Evolutionary conservation across 2,888 invertebrate genomes (phyloP).

Genomic region (Boloria selene): DNA sequence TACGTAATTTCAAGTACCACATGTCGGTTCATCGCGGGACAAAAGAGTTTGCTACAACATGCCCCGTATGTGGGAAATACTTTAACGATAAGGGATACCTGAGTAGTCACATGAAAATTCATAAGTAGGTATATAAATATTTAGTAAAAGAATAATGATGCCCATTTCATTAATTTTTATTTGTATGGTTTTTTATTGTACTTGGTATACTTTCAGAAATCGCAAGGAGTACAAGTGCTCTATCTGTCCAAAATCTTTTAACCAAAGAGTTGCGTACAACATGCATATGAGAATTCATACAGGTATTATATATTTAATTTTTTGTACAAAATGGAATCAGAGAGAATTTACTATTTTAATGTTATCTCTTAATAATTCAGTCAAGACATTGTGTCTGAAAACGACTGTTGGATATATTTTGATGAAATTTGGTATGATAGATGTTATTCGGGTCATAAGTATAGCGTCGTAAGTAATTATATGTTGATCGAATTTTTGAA

Average conservation of each 20-base stretch:
- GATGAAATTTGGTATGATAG: too few species aligned
- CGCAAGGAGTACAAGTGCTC: conserved; percentile 91
- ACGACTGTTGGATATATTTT: too few species aligned
- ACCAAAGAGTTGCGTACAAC: conserved; percentile 93
- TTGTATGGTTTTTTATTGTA: conserved; percentile 17
- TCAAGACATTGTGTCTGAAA: too few species aligned
- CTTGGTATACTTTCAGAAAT: conserved; percentile 74
- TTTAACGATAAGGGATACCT: conserved; percentile 93
- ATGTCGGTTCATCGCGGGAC: conserved; percentile 91
- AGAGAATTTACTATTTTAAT: too few species aligned
- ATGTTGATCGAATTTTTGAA: too few species aligned
- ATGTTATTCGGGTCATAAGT: too few species aligned
- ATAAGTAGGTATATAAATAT: conserved; percentile 79
- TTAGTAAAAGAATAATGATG: background rate
- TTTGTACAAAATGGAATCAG: background rate
- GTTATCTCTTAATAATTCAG: too few species aligned
- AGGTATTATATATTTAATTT: conserved; percentile 59
- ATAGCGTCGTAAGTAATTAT: too few species aligned
- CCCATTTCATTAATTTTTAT: conserved; percentile 1
- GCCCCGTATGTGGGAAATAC: conserved; percentile 87
- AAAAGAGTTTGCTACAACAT: conserved; percentile 89
- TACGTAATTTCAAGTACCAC: conserved; percentile 93
- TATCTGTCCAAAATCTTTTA: conserved; percentile 91
- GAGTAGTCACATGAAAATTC: conserved; percentile 93
- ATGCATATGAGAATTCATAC: conserved; percentile 93